Evolutionary conservation across 1,140 invertebrate species (phyloP).

Genomic region (Helicoverpa armigera): DNA sequence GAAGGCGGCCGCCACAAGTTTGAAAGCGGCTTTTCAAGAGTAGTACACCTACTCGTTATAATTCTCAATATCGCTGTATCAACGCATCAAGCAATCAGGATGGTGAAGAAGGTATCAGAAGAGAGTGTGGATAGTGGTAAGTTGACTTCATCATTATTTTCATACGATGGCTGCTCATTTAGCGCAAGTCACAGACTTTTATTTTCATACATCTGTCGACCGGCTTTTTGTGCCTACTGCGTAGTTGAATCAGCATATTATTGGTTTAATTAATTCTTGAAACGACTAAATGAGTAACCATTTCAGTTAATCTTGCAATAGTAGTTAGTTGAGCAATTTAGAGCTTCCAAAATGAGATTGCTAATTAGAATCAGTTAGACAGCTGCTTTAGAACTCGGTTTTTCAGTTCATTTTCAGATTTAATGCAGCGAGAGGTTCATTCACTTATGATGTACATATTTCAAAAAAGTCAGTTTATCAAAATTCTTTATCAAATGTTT

Average conservation of each 20-base stretch:
- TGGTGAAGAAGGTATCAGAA: constrained; percentile 87
- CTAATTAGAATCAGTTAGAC: constrained; percentile 3
- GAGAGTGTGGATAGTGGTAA: constrained; percentile 86
- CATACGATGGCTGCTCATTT: constrained; percentile 44
- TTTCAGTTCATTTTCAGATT: constrained; percentile 19
- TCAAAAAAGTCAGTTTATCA: not conserved
- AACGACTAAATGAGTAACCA: constrained; percentile 3
- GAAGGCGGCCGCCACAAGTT: constrained; percentile 84
- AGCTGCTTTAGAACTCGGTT: not conserved
- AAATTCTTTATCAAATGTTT: constrained; percentile 14
- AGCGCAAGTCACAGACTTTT: constrained; percentile 39
- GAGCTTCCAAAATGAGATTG: constrained; percentile 18
- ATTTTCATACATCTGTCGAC: constrained; percentile 53
- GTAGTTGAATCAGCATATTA: constrained; percentile 29
- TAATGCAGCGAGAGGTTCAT: not conserved
- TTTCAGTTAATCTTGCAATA: not conserved
- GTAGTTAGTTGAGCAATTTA: not conserved
- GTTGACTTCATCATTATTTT: constrained; percentile 57
- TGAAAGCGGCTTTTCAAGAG: constrained; percentile 85
- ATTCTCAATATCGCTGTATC: constrained; percentile 77
- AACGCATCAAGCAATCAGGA: constrained; percentile 81
- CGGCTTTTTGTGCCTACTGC: constrained; percentile 58
- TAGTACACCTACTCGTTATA: constrained; percentile 82
- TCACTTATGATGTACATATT: not conserved
- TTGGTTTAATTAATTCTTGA: not conserved